A percentile compares a stretch with the other conserved stretches of the same genome.
Conservation (phyloP, 1,140 invertebrate species). For the Triops longicaudatus region DNA sequence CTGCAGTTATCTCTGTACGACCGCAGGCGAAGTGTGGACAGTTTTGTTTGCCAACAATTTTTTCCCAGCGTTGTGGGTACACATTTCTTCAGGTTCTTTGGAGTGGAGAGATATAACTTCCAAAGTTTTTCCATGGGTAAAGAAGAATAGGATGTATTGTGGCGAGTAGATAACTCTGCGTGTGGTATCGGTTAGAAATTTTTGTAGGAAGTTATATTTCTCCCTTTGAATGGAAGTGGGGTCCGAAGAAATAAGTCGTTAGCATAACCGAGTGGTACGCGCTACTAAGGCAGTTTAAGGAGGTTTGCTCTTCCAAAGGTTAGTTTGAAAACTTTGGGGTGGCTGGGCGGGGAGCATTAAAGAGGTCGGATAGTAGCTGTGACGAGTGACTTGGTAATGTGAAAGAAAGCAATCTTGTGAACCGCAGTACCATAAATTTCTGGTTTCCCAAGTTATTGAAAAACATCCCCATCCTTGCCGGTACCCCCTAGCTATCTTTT, state of each 20-base stretch:
- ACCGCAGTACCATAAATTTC: conserved; percentile 6
- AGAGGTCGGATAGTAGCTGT: conserved; percentile 1
- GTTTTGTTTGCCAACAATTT: neutral
- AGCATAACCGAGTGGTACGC: neutral
- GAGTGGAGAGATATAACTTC: neutral
- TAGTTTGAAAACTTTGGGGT: neutral
- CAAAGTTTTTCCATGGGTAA: neutral
- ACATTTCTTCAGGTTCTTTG: neutral
- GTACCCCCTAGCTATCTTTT: neutral
- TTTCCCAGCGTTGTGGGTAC: neutral
- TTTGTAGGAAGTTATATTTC: neutral
- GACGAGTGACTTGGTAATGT: conserved; percentile 10
- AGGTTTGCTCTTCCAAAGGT: neutral
- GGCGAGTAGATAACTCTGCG: neutral
- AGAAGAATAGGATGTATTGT: neutral
- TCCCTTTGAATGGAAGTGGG: neutral
- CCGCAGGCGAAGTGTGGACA: neutral
- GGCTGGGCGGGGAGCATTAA: neutral
- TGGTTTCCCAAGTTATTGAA: neutral
- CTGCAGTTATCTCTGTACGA: neutral
- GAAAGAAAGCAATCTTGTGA: conserved; percentile 8
- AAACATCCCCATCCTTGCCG: neutral
- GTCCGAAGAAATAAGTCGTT: conserved; percentile 7
- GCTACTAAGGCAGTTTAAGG: no score
- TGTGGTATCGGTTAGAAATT: neutral